Base-by-base conservation (phyloP, 2,888 invertebrate genomes). In the Stratiomys singularior region DNA sequence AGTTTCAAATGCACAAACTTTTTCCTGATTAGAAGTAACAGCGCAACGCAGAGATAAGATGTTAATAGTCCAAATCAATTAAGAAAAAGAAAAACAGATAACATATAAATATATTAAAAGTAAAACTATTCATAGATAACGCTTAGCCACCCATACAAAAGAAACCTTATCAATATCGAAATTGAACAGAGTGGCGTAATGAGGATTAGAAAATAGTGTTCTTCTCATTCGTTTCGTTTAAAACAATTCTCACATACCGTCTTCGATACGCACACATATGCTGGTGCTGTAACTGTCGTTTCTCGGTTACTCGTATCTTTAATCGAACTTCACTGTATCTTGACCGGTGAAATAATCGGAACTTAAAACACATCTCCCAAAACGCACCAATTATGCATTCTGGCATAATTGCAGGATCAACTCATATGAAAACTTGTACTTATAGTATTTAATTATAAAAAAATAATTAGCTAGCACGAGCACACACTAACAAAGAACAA, bases 291-390 rank as follows among this genome's bases (percentile, higher is more conserved):
- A 52, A 4, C 18, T 15, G 27, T 66, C 66, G 72, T 37, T 18
- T 27, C 11, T 74, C 37, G 2, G 74, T 58, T 23, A 74, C 30
- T 37, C 15, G 58, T 18, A 74, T 60, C 13, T 60, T 47, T 37
- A 74, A 60, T 7, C 27, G 25, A 58, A 74, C 11, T 74, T 60
- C 74, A 27, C 52, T 74, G 37, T 25, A 60, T 4, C 69, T 46
- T 21, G 74, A 58, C 25, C 74, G 58, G 15, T 27, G 74, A 74
- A 74, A 74, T 9, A 74, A 11, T 23, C 58, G 52, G 7, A 74
- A 60, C 23, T 74, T 74, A 5, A 74, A 74, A 23, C 74, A 74
- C 74, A 74, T 74, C 9, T 74, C 27, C 9, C 58, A 47, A 69
- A 69, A 69, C 23, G 69, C n/a, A 13, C 69, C 47, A 25, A 69